Evolutionary conservation across 2,113 vertebrate genomes (phyloP), one percentile per base, ranked within the genome.

Genomic region (Echinops telfairi): DNA sequence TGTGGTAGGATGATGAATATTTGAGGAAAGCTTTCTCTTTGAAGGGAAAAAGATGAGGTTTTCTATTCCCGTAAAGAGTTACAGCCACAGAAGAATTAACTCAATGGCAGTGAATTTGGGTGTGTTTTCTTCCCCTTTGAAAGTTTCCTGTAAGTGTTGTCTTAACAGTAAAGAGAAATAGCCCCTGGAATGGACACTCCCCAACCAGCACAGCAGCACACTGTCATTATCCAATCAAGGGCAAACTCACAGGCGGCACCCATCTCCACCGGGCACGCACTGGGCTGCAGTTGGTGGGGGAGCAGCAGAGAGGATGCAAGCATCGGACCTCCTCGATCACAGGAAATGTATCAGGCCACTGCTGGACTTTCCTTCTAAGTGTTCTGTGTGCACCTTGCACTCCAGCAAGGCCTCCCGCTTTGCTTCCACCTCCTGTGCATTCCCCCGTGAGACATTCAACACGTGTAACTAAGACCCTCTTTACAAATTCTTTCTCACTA

Each of bases 91-190:
- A 53, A 53, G 47, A 14, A 53, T 53, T 10, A 53, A 53, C 47
- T 53, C 47, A 10, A 53, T 53, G 47, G 12, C 47, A 53, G 12
- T 53, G 47, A 10, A 9, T 53, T 53, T 6, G 47, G 47, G 47
- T 53, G 5, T 53, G 47, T 53, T 53, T 53, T 53, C 47, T 53
- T 53, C 33, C 70, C 40, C 71, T 94, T 91, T 88, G 47, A 88
- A 93, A 92, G 71, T 29, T 53, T 90, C 89, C 91, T 43, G 57
- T 76, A 40, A 76, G 36, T 90, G 88, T 77, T 95, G 77, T 90
- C 47, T 92, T 64, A 90, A 71, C 47, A 71, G 36, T 19, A 64
- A 88, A 68, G 12, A 91, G 31, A 62, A 89, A 83, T 17, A 84
- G 66, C 82, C 25, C 68, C 29, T 33, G 16, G 11, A 22, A 27